A percentile compares a stretch with the other conserved stretches of the same genome.
Conservation (phyloP, 2,888 invertebrate species). For the Miltochrista miniata region DNA sequence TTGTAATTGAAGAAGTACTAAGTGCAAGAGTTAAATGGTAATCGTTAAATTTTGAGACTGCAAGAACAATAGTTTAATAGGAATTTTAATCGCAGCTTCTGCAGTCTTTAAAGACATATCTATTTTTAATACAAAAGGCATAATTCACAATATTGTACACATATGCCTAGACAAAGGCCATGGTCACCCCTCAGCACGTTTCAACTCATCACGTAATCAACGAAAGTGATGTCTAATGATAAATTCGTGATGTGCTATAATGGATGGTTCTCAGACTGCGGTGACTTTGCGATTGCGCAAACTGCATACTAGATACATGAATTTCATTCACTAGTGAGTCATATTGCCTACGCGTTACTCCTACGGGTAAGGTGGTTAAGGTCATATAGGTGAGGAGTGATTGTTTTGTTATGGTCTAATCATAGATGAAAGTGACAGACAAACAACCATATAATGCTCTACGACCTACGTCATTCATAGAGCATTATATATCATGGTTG, state of each 20-base stretch:
- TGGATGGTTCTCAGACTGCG: slow-evolving; percentile 26
- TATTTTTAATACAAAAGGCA: not conserved
- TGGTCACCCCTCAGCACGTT: slow-evolving; percentile 46
- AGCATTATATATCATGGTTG: too few relatives aligned
- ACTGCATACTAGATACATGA: slow-evolving; percentile 8
- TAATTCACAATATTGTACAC: not conserved
- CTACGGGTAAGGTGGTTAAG: not conserved
- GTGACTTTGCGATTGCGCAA: slow-evolving; percentile 25
- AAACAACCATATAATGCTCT: too few relatives aligned
- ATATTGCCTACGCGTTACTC: slow-evolving; percentile 19
- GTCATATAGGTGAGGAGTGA: not conserved
- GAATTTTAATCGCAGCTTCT: too few relatives aligned
- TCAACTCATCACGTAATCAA: slow-evolving; percentile 26
- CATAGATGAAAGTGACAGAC: not conserved
- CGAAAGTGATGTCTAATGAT: slow-evolving; percentile 49
- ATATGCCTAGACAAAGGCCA: slow-evolving; percentile 41
- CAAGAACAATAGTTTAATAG: too few relatives aligned
- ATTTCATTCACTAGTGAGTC: slow-evolving; percentile 21
- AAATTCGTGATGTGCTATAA: slow-evolving; percentile 34
- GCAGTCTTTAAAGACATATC: too few relatives aligned
- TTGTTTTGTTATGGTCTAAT: not conserved
- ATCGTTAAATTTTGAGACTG: too few relatives aligned
- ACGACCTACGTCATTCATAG: too few relatives aligned
- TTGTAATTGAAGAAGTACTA: too few relatives aligned
- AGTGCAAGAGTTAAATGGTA: too few relatives aligned